Percentiles rank a stretch among this genome's conserved stretches.
Conservation (phyloP, 2,113 vertebrate species). For the Manacus vitellinus region DNA sequence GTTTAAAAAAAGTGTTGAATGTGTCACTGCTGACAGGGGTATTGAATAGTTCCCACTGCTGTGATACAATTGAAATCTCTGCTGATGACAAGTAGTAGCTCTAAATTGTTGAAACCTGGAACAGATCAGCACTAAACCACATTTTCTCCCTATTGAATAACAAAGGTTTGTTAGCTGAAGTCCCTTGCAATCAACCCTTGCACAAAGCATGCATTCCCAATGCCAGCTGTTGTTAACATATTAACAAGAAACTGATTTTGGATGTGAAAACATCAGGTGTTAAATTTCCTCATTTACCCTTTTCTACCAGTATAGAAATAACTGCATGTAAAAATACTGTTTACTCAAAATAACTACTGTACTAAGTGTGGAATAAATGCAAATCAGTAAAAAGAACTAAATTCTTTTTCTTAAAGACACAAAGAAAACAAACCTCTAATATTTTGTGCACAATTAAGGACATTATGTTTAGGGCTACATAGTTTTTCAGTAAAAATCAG, state of each 20-base stretch:
- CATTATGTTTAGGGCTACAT: background rate
- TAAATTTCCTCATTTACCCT: background rate
- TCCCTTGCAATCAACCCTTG: conserved; percentile 3
- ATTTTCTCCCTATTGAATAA: background rate
- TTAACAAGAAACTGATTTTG: background rate
- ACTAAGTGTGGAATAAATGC: background rate
- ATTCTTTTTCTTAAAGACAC: background rate
- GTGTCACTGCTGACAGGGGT: background rate
- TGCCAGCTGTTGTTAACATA: background rate
- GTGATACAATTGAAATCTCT: background rate
- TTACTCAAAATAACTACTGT: background rate
- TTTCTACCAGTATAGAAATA: background rate
- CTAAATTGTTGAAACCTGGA: background rate
- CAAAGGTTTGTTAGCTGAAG: background rate
- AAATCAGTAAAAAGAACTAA: background rate
- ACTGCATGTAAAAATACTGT: background rate
- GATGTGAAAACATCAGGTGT: background rate
- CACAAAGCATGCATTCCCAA: background rate
- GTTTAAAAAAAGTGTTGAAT: background rate
- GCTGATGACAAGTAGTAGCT: background rate
- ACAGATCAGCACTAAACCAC: background rate
- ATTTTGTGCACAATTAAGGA: background rate
- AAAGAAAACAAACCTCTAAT: background rate
- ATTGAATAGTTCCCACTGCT: background rate
- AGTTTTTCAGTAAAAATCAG: background rate